These are phyloP conservation scores for Aphis gossypii DNA, from an alignment of 1,140 invertebrate species.

Conservation along the genomic window DNA sequence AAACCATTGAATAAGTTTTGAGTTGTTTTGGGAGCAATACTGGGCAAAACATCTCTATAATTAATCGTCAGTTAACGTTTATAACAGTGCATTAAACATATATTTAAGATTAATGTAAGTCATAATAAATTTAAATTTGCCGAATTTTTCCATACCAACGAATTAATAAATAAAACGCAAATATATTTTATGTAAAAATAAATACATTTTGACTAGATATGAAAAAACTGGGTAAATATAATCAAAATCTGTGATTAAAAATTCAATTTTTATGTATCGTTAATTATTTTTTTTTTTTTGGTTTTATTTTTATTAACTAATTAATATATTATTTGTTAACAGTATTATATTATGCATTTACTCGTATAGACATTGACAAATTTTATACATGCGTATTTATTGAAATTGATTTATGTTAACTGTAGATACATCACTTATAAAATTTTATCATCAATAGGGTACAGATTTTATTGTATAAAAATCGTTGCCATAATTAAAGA, in stretches of 20 bases:
- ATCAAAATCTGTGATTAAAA: background rate
- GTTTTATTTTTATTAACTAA: background rate
- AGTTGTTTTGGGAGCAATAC: background rate
- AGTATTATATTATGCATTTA: background rate
- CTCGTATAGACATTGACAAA: background rate
- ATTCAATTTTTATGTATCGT: background rate
- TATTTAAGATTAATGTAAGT: background rate
- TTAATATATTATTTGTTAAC: background rate
- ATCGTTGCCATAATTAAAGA: too few species aligned
- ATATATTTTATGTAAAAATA: background rate
- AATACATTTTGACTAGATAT: background rate
- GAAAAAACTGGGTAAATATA: background rate
- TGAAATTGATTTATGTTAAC: background rate
- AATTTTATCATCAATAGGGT: background rate
- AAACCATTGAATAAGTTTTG: background rate
- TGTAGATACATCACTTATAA: background rate
- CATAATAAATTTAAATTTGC: background rate
- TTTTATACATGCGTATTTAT: background rate
- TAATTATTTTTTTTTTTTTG: background rate
- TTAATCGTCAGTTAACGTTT: background rate
- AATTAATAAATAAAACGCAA: background rate
- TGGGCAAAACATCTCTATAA: background rate
- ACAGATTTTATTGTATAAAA: too few species aligned
- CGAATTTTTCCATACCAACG: background rate
- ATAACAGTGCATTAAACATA: background rate